Evolutionary conservation across 35 echinoderm and acorn worm genomes (phyloP).

Genomic region (Lytechinus pictus): DNA sequence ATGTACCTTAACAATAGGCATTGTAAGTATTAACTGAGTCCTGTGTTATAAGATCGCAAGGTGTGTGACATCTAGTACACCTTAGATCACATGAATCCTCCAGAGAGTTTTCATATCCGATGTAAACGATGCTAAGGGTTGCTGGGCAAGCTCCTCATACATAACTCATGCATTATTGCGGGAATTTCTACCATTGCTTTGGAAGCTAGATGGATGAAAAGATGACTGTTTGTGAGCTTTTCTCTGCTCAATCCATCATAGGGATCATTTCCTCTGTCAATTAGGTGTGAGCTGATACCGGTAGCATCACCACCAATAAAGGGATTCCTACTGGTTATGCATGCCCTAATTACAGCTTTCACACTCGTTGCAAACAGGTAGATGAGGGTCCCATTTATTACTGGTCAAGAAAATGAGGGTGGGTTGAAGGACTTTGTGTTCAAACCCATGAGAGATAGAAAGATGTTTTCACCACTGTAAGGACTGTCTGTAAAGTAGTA

Average conservation of each 20-base stretch:
- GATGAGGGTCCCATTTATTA: background rate
- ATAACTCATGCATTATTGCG: background rate
- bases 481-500: no score
- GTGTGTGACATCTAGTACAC: no score
- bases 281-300: background rate
- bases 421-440: background rate
- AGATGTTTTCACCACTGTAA: no score
- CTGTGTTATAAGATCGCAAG: no score
- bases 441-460: no score
- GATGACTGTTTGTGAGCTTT: background rate
- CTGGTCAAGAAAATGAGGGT: background rate
- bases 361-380: background rate
- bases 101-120: no score
- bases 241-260: background rate
- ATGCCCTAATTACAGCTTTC: background rate
- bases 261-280: slow-evolving; percentile 5
- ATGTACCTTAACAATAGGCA: no score
- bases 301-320: background rate
- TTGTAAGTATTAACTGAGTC: no score
- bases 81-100: no score
- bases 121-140: no score
- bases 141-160: background rate
- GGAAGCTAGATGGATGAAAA: background rate
- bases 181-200: background rate
- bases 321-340: background rate